These are phyloP conservation scores for Zaprionus obscuricornis DNA, from an alignment of 2,888 invertebrate genomes.

Conservation along the genomic window DNA sequence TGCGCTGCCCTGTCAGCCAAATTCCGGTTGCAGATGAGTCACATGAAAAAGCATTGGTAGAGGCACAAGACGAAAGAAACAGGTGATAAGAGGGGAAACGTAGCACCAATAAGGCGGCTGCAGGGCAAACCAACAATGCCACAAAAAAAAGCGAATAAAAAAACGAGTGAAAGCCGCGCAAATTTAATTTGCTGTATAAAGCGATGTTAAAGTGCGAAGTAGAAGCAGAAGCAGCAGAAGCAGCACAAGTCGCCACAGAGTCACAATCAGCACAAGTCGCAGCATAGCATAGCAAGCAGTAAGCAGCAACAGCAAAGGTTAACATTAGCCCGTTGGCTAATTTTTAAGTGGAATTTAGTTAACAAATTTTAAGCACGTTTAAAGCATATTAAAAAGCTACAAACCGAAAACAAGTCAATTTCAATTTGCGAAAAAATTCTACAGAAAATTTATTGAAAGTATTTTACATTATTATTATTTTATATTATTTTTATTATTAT, in stretches of 20 bases:
- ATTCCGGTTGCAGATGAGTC: conserved; percentile 78
- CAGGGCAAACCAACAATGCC: no score
- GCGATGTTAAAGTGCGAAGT: conserved; percentile 47
- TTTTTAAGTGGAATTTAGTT: conserved; percentile 31
- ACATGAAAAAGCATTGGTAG: conserved; percentile 16
- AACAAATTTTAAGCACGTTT: conserved; percentile 21
- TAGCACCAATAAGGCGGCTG: not conserved
- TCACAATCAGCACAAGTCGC: no score
- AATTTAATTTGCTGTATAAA: conserved; percentile 67
- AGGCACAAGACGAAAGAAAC: no score
- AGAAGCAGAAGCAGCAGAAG: no score
- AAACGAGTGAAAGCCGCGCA: conserved; percentile 36
- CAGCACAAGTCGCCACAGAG: no score
- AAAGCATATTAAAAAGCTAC: conserved; percentile 9
- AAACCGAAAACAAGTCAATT: conserved; percentile 15
- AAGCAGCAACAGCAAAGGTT: conserved; percentile 21
- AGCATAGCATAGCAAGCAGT: no score
- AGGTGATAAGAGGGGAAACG: not conserved
- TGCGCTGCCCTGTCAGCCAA: conserved; percentile 55
- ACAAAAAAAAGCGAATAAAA: no score
- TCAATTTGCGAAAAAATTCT: conserved; percentile 20
- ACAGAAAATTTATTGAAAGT: no score
- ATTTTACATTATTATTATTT: no score
- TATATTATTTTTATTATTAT: no score
- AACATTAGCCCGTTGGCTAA: conserved; percentile 39